A percentile compares a stretch with the other conserved stretches of the same genome.
Evolutionary conservation across 2,888 invertebrate species (phyloP).

Genomic region (Chirona hameri): DNA sequence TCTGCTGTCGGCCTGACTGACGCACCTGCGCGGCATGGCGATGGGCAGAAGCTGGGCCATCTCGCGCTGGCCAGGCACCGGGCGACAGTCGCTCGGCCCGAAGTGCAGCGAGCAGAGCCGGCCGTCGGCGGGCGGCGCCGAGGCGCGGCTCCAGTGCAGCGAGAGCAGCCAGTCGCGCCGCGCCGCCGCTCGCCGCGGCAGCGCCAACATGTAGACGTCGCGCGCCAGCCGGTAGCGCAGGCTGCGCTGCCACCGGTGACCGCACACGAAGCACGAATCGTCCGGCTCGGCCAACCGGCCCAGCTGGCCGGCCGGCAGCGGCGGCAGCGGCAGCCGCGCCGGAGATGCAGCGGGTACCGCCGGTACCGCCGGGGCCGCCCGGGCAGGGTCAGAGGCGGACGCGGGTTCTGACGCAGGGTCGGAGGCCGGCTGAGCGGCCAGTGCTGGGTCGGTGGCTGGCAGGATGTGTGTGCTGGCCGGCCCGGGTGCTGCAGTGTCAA

Average conservation of each 20-base stretch:
- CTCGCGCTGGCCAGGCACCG: background rate
- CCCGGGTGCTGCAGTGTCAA: no score
- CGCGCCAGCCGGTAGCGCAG: background rate
- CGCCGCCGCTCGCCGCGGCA: background rate
- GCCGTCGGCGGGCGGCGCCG: background rate
- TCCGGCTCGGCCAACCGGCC: conserved; percentile 3
- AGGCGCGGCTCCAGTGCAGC: background rate
- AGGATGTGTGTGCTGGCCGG: no score
- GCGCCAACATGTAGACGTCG: conserved; percentile 9
- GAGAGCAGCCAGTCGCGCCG: background rate
- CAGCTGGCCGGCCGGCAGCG: background rate
- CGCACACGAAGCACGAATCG: conserved; percentile 10
- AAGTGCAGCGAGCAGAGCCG: conserved; percentile 29
- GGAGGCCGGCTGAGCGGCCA: no score
- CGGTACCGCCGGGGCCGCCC: no score
- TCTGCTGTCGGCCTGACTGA: background rate
- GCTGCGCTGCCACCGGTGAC: conserved; percentile 27
- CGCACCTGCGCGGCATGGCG: conserved; percentile 1
- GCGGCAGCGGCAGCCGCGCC: background rate
- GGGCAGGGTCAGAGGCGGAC: no score
- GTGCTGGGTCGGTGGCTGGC: no score
- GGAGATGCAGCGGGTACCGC: background rate
- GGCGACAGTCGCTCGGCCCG: background rate
- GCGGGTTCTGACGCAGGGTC: no score
- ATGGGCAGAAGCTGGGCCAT: background rate